Evolutionary conservation across 1,140 invertebrate genomes (phyloP).

Genomic region (Holotrichia oblita): DNA sequence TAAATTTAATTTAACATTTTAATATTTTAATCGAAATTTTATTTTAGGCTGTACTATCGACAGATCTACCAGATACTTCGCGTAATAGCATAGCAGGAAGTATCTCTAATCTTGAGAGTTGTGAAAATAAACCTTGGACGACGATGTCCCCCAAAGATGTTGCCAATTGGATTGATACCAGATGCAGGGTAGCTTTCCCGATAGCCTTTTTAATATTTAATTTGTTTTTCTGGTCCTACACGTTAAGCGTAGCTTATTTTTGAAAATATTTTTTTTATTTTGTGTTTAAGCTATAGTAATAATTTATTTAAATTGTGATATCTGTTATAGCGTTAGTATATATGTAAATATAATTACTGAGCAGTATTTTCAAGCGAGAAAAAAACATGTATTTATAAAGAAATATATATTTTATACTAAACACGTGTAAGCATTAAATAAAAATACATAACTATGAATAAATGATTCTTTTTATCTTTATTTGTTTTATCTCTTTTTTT

Average conservation of each 20-base stretch:
- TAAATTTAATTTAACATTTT: constrained; percentile 50
- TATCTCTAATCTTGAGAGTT: not conserved
- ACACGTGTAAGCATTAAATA: too few species aligned
- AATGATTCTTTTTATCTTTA: not conserved
- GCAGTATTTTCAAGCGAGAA: not conserved
- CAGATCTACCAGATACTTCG: not conserved
- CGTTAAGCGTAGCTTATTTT: constrained; percentile 53
- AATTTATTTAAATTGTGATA: not conserved
- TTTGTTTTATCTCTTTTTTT: not conserved
- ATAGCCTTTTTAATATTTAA: constrained; percentile 83
- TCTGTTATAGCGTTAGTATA: not conserved
- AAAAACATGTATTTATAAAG: too few species aligned
- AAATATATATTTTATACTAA: too few species aligned
- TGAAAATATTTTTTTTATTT: not conserved
- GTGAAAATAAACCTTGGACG: constrained; percentile 67
- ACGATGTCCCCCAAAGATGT: constrained; percentile 88
- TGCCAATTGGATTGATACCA: constrained; percentile 84
- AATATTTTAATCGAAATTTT: not conserved
- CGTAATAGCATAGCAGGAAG: not conserved
- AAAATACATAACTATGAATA: too few species aligned
- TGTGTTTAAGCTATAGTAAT: not conserved
- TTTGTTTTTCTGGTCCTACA: constrained; percentile 85
- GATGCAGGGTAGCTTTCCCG: constrained; percentile 82
- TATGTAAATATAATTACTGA: not conserved
- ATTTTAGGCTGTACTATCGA: not conserved